Evolutionary conservation across 1,140 invertebrate species (phyloP).

Genomic region (Hirudo medicinalis): DNA sequence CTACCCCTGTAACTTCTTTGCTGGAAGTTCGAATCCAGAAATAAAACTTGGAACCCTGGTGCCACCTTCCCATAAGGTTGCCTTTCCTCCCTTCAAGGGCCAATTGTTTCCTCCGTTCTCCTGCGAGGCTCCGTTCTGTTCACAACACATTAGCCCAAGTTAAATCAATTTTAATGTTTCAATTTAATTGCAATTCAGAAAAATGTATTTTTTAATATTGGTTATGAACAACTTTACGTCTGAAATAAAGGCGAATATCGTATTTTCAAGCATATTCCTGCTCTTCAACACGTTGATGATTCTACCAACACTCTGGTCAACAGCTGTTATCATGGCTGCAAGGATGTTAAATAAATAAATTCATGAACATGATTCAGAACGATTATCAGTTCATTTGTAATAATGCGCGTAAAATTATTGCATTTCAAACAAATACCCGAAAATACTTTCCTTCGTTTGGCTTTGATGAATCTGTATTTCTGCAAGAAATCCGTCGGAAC

Average conservation of each 20-base stretch:
- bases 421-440: constrained; percentile 5
- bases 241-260: constrained; percentile 18
- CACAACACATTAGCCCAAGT: not conserved
- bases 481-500: constrained; percentile 15
- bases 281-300: constrained; percentile 14
- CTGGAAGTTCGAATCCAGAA: constrained; percentile 8
- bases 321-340: constrained; percentile 19
- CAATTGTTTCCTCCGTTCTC: constrained; percentile 29
- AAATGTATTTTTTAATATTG: not conserved
- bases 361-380: no score
- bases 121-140: constrained; percentile 21
- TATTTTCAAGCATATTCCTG: constrained; percentile 22
- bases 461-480: constrained; percentile 11
- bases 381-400: no score
- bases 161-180: not conserved
- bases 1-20: not conserved
- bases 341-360: no score
- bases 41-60: constrained; percentile 21
- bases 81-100: constrained; percentile 25
- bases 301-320: constrained; percentile 19
- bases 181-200: not conserved
- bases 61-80: constrained; percentile 21
- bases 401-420: no score
- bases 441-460: constrained; percentile 17
- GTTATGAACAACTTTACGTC: constrained; percentile 10